Evolutionary conservation across 2,113 vertebrate species (phyloP), one percentile per base, ranked within the genome.

Genomic region (Podilymbus podiceps): DNA sequence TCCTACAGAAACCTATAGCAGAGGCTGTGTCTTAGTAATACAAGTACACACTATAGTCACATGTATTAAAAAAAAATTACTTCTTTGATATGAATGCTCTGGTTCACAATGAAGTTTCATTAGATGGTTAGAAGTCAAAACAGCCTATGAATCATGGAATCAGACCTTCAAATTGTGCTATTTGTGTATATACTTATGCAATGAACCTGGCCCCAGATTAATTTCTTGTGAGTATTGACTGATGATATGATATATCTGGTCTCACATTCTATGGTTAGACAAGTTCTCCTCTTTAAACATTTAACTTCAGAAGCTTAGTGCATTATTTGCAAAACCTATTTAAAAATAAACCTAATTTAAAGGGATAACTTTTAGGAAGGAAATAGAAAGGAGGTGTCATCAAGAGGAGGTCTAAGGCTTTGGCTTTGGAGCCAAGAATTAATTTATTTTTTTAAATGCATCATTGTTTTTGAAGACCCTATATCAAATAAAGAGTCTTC

Each of bases 401-500:
- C 8, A 5, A 42, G 53, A 72, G 24, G n/a, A 79, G 52, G 31
- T 52, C 69, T 82, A 87, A 86, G 78, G 69, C 52, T 85, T 85
- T 86, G 33, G 73, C 77, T 79, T 95, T 4, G 20, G n/a, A 91
- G 44, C 12, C 17, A 80, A 80, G 14, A 3, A 87, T 87, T 91
- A 76, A 33, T 66, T 77, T 89, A 74, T 93, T 89, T 81, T 88
- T 89, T 75, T 47, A 95, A 95, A 91, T 53, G 40, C 27, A n/a
- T 52, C 46, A 78, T 79, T 75, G 90, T 97, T 97, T 80, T 94
- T 83, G 80, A 96, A 96, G 92, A 78, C 79, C 9, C 44, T 89
- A 47, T 96, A 94, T 94, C 87, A 96, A 89, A 68, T 88, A 91
- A 69, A 86, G 87, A 95, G 95, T 85, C 91, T 82, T 88, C 88